These are phyloP conservation scores for Coregonus sp. DNA, from an alignment of 2,797 vertebrate genomes.

Conservation along the genomic window DNA sequence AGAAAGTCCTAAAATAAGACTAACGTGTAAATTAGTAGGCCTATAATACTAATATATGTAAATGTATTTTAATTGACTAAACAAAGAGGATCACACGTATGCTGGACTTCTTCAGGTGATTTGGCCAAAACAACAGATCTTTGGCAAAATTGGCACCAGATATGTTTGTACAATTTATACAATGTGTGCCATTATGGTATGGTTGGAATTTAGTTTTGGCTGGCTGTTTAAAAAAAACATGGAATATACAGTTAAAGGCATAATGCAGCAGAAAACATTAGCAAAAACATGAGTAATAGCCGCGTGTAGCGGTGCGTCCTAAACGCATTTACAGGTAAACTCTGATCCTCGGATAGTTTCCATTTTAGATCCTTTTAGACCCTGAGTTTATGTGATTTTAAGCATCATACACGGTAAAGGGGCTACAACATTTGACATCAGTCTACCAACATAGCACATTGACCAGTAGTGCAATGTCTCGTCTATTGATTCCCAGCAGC, in stretches of 20 bases:
- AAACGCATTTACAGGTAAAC: neutral
- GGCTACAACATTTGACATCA: neutral
- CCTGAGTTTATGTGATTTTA: neutral
- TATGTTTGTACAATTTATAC: neutral
- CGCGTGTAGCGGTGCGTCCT: neutral
- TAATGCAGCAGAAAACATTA: neutral
- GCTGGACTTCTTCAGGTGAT: neutral
- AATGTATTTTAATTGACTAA: neutral
- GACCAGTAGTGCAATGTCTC: constrained; percentile 4
- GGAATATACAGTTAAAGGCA: neutral
- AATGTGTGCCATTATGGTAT: neutral
- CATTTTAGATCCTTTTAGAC: neutral
- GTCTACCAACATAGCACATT: neutral
- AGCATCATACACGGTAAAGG: neutral
- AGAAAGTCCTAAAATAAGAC: neutral
- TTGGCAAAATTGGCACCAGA: neutral
- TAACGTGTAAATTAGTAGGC: neutral
- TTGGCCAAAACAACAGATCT: no score
- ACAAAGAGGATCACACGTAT: constrained; percentile 29
- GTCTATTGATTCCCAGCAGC: constrained; percentile 25
- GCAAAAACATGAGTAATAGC: neutral
- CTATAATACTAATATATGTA: no score
- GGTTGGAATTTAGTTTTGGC: neutral
- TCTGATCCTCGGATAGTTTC: neutral
- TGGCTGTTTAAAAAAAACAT: neutral